A percentile compares a stretch with the other conserved stretches of the same genome.
Conservation (phyloP, 2,113 vertebrate species). For the Garra rufa region DNA sequence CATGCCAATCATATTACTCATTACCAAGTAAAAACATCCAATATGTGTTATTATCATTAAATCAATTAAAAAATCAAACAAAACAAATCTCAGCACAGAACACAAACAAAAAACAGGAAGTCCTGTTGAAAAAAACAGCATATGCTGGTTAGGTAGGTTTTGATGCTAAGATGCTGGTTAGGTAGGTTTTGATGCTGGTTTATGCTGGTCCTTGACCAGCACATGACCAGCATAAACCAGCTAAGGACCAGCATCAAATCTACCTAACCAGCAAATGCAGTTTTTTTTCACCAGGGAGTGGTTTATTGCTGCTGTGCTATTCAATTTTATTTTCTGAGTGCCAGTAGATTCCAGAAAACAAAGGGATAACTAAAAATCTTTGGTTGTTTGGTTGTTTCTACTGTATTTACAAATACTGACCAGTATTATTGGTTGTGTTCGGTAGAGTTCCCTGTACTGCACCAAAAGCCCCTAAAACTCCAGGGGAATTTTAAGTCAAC, state of each 20-base stretch:
- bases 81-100: constrained; percentile 71
- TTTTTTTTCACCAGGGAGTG: too few species aligned
- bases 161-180: too few species aligned
- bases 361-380: background rate
- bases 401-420: background rate
- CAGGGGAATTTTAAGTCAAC: background rate
- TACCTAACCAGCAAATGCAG: too few species aligned
- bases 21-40: background rate
- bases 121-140: too few species aligned
- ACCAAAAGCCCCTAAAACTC: background rate
- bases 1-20: background rate
- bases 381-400: background rate
- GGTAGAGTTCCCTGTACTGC: background rate
- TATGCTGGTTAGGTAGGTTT: too few species aligned
- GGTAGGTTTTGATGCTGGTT: too few species aligned
- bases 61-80: too few species aligned
- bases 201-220: too few species aligned
- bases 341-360: constrained; percentile 38
- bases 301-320: constrained; percentile 42
- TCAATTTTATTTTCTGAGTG: background rate
- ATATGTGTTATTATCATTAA: too few species aligned
- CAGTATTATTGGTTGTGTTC: background rate
- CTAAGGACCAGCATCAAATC: too few species aligned
- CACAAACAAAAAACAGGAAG: constrained; percentile 65
- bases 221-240: too few species aligned